Base-by-base conservation (phyloP, 2,888 invertebrate genomes). In the Doris montereyensis region DNA sequence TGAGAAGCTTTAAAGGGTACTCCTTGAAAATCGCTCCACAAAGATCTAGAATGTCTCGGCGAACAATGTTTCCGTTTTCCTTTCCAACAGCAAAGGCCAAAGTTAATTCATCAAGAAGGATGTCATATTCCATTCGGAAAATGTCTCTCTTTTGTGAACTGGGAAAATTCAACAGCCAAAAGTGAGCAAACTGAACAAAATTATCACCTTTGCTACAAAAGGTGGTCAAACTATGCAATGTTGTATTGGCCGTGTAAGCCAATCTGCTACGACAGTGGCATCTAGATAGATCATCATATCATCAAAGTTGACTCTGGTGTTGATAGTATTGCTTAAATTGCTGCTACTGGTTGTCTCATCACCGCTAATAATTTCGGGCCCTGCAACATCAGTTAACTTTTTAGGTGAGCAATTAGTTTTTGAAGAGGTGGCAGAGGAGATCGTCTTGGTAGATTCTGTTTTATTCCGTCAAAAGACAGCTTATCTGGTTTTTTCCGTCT, bases 101-200 rank as follows among this genome's bases (percentile, higher is more conserved):
- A 3, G 84, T 83, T 57, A 90, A 77, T 80, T 90, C 88, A 77
- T 91, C 90, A 2, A 87, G 57, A 8, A 91, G 76, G 80, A 90
- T 89, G 24, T 87, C 86, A 82, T 88, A 81, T 83, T 91, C 91
- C 81, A 91, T 83, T 62, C 89, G 85, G 81, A 89, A 88, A 34
- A 91, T 89, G 72, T 90, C 89, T 34, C 86, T 84, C 76, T 88
- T 88, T 73, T 90, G 87, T 58, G 82, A 71, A 80, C 88, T 89
- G 10, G 87, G 86, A 80, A 91, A 89, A 34, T 88, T 86, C 4
- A 87, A 84, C 26, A 91, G 84, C 91, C 90, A 91, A 81, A 91
- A 91, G 82, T 91, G 90, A 73, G 89, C 88, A 86, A 91, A 90
- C 74, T 87, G 84, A 26, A 91, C 88, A 86, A 89, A 91, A 80